Conservation (phyloP, 2,797 vertebrate genomes). For the Danio kyathit region DNA sequence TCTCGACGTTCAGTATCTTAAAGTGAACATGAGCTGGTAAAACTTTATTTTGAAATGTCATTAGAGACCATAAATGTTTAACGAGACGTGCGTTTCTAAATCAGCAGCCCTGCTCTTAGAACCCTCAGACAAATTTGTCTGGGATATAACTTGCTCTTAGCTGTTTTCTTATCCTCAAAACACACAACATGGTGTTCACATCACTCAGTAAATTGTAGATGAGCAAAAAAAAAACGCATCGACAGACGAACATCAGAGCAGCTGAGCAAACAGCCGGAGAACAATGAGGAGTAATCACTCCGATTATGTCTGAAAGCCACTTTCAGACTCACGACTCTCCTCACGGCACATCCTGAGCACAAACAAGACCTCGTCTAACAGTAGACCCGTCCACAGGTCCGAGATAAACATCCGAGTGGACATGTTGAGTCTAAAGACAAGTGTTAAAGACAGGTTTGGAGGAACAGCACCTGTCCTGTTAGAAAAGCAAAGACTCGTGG, state of each 20-base stretch:
- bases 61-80: neutral
- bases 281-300: slow-evolving; percentile 58
- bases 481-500: slow-evolving; percentile 49
- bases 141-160: neutral
- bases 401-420: slow-evolving; percentile 39
- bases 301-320: slow-evolving; percentile 53
- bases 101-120: neutral
- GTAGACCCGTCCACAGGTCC: slow-evolving; percentile 36
- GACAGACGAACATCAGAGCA: slow-evolving; percentile 31
- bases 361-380: slow-evolving; percentile 22
- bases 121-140: neutral
- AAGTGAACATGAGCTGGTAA: neutral
- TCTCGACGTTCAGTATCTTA: neutral
- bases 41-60: neutral
- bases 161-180: neutral
- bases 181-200: neutral
- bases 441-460: slow-evolving; percentile 46
- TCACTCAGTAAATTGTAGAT: slow-evolving; percentile 18
- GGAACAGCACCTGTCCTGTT: slow-evolving; percentile 28
- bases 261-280: slow-evolving; percentile 64
- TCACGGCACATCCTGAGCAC: slow-evolving; percentile 24
- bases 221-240: too few relatives aligned
- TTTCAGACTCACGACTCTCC: slow-evolving; percentile 38
- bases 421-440: slow-evolving; percentile 19
- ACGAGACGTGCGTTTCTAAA: neutral